Conservation (phyloP, 2,888 invertebrate species). For the Brachynemurus nebulosus region DNA sequence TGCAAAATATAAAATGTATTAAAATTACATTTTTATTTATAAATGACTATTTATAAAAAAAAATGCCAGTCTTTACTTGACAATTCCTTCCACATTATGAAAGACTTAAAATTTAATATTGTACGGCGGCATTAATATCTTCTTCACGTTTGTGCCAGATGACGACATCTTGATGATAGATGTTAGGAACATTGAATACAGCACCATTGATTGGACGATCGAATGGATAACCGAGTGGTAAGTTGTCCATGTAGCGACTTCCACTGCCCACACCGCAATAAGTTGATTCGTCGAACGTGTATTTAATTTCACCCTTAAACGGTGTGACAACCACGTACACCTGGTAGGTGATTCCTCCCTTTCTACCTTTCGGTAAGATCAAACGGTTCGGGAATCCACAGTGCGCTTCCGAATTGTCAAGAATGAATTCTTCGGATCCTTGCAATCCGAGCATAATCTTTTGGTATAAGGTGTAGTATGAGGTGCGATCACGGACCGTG, state of each 20-base stretch:
- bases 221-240: constrained; percentile 44
- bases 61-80: too few relatives aligned
- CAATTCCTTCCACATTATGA: too few relatives aligned
- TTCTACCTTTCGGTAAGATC: constrained; percentile 50
- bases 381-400: constrained; percentile 58
- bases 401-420: constrained; percentile 40
- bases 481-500: constrained; percentile 46
- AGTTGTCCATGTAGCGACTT: constrained; percentile 37
- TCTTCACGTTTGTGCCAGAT: constrained; percentile 45
- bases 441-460: constrained; percentile 41
- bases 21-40: too few relatives aligned
- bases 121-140: constrained; percentile 16
- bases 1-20: too few relatives aligned
- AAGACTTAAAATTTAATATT: constrained; percentile 2
- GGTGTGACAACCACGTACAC: constrained; percentile 44
- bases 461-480: constrained; percentile 47
- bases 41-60: too few relatives aligned
- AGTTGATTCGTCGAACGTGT: constrained; percentile 32
- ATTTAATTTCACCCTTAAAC: constrained; percentile 15
- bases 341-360: constrained; percentile 47
- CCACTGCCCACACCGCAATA: constrained; percentile 39
- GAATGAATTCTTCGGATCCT: constrained; percentile 37
- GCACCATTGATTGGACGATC: constrained; percentile 42
- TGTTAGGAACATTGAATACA: constrained; percentile 43
- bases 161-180: constrained; percentile 47